Base-by-base conservation (phyloP, 2,888 invertebrate species). In the Drosophila eohydei region DNA sequence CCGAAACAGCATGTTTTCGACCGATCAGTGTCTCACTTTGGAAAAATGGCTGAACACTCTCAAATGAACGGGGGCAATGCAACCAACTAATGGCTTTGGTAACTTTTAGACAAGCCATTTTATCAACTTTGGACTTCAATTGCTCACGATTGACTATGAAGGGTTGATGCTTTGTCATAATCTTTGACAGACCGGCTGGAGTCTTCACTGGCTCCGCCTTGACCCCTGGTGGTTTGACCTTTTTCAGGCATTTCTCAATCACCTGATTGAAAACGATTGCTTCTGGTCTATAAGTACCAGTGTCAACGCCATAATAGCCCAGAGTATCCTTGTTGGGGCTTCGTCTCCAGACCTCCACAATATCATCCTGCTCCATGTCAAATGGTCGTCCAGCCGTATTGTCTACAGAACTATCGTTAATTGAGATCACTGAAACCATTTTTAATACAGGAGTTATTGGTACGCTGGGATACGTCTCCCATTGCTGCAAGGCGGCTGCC, bases 271-370 rank as follows among this genome's bases (percentile, higher is more conserved):
- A 60, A n/a, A 28, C 26, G 12, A 34, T 5, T 4, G 78, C 69
- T 7, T 65, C 54, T 0, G 68, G 69, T 7, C 50, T 44, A 3
- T 32, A 36, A 16, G 46, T 44, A 3, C 30, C 38, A 0, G 55
- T 26, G 1, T n/a, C 30, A 0, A 79, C 34, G 6, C 88, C 82
- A 21, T 82, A 82, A 21, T 59, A 68, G 2, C 50, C 40, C 7
- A 88, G 21, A 6, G 61, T 61, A 0, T 84, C 71, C 30, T 81
- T 81, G 28, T 70, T 52, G 0, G 82, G 85, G 52, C 56, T 71
- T 3, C 32, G 21, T 9, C 50, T 65, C 82, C 82, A 88, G 4
- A 64, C 46, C 9, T 68, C 64, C 59, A 87, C 3, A 6, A 81
- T 3, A 12, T 73, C 70, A 58, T 74, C 56, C 2, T 21, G 34